A percentile compares a stretch with the other conserved stretches of the same genome.
phyloP scores from a whole-genome alignment of 2,113 vertebrate genomes.

The Dryoscopus gambensis region DNA sequence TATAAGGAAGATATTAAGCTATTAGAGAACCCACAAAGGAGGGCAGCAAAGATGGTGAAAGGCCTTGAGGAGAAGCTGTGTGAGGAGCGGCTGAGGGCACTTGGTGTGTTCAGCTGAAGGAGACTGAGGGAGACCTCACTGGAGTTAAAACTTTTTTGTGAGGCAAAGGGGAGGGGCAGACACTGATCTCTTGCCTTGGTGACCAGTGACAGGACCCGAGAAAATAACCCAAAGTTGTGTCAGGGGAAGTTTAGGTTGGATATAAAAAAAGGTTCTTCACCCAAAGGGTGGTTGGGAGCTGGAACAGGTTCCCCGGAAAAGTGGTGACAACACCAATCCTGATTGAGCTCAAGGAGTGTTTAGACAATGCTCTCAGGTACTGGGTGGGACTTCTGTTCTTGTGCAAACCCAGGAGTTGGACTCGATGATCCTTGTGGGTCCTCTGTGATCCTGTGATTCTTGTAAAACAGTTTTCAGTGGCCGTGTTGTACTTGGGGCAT shows the following conservation, averaged over 20 bases:
- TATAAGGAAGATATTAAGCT: too few species aligned
- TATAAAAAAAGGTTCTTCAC: background rate
- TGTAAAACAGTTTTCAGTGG: background rate
- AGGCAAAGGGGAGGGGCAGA: background rate
- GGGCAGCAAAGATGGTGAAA: too few species aligned
- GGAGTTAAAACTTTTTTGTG: background rate
- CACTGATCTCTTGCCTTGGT: background rate
- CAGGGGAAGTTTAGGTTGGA: background rate
- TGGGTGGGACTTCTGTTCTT: background rate
- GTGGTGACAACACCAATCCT: background rate
- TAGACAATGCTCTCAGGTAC: background rate
- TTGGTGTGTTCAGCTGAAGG: background rate
- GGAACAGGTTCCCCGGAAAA: background rate
- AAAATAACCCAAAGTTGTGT: background rate
- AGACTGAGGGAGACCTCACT: background rate
- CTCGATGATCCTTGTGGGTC: background rate
- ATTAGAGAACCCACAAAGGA: too few species aligned
- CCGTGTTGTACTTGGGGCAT: background rate
- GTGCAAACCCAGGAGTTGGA: background rate
- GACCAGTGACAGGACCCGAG: background rate
- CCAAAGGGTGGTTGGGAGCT: background rate
- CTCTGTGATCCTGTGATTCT: background rate
- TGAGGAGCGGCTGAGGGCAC: background rate
- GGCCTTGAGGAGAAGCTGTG: background rate
- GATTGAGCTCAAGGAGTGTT: background rate